Percentiles rank a stretch among this genome's conserved stretches.
Evolutionary conservation across 2,113 vertebrate species (phyloP).

Genomic region (Macrotis lagotis): DNA sequence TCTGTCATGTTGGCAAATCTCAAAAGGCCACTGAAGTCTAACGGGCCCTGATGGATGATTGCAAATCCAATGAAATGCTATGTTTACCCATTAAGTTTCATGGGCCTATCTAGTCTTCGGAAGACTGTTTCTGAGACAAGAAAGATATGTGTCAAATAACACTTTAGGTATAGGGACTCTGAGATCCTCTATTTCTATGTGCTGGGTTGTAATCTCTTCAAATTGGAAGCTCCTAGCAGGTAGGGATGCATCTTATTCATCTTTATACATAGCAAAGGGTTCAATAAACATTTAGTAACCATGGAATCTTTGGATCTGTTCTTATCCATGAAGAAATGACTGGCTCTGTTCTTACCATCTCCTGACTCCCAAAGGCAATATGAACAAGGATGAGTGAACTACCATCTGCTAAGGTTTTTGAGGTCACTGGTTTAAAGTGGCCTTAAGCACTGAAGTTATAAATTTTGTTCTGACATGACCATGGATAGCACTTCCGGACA

Average conservation of each 20-base stretch:
- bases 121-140: neutral
- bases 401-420: neutral
- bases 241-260: neutral
- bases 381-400: neutral
- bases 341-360: neutral
- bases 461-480: neutral
- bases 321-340: neutral
- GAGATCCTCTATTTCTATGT: neutral
- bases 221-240: neutral
- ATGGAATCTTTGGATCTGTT: neutral
- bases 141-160: neutral
- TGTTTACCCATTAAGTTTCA: neutral
- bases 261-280: neutral
- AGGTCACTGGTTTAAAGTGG: neutral
- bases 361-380: neutral
- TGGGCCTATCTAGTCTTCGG: neutral
- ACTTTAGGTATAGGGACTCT: neutral
- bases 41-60: neutral
- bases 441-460: neutral
- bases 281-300: neutral
- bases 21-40: neutral
- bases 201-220: neutral
- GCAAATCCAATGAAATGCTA: neutral
- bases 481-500: neutral
- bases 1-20: neutral